A percentile compares a stretch with the other conserved stretches of the same genome.
phyloP scores from a whole-genome alignment of 2,113 vertebrate species.

The Papio anubis region DNA sequence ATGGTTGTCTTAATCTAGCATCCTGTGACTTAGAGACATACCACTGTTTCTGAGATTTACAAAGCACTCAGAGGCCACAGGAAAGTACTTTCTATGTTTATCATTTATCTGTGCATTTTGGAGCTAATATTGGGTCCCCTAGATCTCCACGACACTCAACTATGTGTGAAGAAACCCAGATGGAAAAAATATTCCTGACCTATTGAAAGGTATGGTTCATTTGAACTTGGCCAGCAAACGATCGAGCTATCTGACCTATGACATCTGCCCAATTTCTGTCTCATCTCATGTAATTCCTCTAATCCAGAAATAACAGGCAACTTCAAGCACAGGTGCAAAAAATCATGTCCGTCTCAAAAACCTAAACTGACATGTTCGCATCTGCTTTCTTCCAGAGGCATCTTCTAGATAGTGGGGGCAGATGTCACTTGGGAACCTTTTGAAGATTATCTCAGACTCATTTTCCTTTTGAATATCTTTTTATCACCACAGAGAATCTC shows the following conservation, averaged over 20 bases:
- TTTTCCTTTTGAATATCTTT: conserved; percentile 67
- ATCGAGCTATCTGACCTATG: not conserved
- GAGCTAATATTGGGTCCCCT: not conserved
- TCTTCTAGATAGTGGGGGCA: not conserved
- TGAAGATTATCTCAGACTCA: conserved; percentile 59
- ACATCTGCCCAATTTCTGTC: not conserved
- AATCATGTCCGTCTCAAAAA: conserved; percentile 11
- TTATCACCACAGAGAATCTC: conserved; percentile 61
- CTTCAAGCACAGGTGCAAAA: conserved; percentile 51
- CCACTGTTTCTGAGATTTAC: not conserved
- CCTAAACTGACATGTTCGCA: not conserved
- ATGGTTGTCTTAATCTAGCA: not conserved
- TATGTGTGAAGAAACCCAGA: conserved; percentile 21
- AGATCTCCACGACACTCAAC: not conserved
- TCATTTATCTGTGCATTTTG: conserved; percentile 1
- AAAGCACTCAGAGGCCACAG: not conserved
- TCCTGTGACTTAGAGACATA: not conserved
- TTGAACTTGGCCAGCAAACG: not conserved
- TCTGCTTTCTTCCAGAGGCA: conserved; percentile 59
- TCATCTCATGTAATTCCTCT: not conserved
- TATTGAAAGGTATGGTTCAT: not conserved
- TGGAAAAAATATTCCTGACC: not conserved
- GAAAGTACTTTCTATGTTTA: not conserved
- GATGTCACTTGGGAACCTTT: conserved; percentile 55
- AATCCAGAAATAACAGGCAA: conserved; percentile 4